phyloP scores from a whole-genome alignment of 2,888 invertebrate genomes.

The Catotricha subobsoleta region DNA sequence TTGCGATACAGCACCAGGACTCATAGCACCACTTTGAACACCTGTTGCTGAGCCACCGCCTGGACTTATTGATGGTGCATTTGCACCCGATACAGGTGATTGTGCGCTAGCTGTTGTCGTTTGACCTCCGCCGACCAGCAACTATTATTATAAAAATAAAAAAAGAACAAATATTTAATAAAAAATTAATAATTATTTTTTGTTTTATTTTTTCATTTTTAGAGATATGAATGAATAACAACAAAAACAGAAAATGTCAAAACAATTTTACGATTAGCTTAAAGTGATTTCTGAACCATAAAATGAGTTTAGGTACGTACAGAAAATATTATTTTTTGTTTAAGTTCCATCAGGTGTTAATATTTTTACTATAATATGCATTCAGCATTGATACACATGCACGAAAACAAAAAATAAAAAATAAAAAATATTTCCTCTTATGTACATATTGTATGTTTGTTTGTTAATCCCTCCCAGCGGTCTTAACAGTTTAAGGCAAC shows the following conservation, averaged over 20 bases:
- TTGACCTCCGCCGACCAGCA: slow-evolving; percentile 18
- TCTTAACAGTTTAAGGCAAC: too few species aligned
- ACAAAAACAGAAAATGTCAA: slow-evolving; percentile 4
- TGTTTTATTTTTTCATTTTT: not conserved
- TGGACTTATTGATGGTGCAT: slow-evolving; percentile 50
- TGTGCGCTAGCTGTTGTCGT: slow-evolving; percentile 55
- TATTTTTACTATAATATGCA: too few species aligned
- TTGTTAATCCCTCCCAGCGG: too few species aligned
- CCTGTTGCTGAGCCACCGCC: slow-evolving; percentile 31
- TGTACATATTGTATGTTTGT: too few species aligned
- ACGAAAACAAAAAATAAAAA: too few species aligned
- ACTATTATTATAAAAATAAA: slow-evolving; percentile 9
- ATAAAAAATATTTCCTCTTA: too few species aligned
- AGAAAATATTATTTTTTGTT: not conserved
- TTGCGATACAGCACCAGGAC: slow-evolving; percentile 29
- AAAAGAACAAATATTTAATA: not conserved
- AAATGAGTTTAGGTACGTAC: not conserved
- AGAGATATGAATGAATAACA: not conserved
- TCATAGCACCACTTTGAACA: slow-evolving; percentile 21
- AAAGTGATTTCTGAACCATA: not conserved
- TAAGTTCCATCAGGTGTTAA: not conserved
- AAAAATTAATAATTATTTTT: not conserved
- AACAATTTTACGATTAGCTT: slow-evolving; percentile 4
- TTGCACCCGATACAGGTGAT: slow-evolving; percentile 53
- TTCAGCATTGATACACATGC: too few species aligned